phyloP scores from a whole-genome alignment of 2,888 invertebrate species.

The Unio delphinus region DNA sequence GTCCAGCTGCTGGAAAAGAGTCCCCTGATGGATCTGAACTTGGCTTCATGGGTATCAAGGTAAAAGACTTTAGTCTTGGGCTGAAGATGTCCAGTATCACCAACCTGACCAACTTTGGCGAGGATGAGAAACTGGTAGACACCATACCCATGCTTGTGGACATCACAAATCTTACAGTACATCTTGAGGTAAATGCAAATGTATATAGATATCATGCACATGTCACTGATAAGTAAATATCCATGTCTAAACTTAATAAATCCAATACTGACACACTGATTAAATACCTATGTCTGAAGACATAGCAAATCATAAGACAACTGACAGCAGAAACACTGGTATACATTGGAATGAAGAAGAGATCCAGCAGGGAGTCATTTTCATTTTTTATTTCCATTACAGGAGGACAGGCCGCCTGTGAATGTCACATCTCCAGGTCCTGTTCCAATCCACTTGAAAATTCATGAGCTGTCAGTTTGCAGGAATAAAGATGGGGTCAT shows the following conservation, averaged over 20 bases:
- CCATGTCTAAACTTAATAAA: not conserved
- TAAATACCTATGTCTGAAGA: not conserved
- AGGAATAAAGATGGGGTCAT: slow-evolving; percentile 84
- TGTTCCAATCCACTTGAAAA: slow-evolving; percentile 83
- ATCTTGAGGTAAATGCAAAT: slow-evolving; percentile 46
- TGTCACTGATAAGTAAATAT: not conserved
- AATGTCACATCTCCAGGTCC: slow-evolving; percentile 87
- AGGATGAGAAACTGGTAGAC: slow-evolving; percentile 87
- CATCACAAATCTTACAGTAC: slow-evolving; percentile 43
- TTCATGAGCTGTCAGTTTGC: slow-evolving; percentile 80
- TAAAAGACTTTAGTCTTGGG: slow-evolving; percentile 47
- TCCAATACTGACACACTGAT: not conserved
- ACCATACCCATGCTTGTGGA: slow-evolving; percentile 81
- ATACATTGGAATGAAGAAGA: not conserved
- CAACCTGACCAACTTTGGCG: slow-evolving; percentile 86
- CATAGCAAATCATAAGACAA: not conserved
- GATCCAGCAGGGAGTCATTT: not conserved
- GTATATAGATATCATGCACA: not conserved
- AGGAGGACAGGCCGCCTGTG: slow-evolving; percentile 83
- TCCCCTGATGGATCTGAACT: slow-evolving; percentile 34
- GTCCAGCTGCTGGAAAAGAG: slow-evolving; percentile 27
- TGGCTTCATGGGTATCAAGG: slow-evolving; percentile 44
- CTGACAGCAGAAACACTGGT: too few relatives aligned
- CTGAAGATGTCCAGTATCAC: slow-evolving; percentile 80
- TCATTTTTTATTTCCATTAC: slow-evolving; percentile 70